Evolutionary conservation across 1,140 invertebrate genomes (phyloP), one percentile per base, ranked within the genome.

Genomic region (Lucilia cuprina): DNA sequence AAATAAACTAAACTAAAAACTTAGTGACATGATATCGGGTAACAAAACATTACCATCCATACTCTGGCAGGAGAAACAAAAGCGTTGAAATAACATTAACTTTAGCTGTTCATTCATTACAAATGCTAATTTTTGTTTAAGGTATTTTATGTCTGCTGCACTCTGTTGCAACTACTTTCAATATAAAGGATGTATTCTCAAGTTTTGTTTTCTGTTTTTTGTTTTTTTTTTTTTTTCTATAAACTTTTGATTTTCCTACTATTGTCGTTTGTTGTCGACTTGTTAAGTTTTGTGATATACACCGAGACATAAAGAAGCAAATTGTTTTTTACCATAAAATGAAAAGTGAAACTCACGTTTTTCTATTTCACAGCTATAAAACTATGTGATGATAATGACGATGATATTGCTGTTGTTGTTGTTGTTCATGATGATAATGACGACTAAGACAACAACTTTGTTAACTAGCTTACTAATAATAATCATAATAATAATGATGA

Each of bases 291-390:
- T 77, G 13, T 78, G 34, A 47, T 70, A 25, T 47, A 41, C 75
- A 78, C 34, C 14, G 19, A 7, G 47, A 80, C 41, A 49, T 49
- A 80, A 21, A 80, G 77, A 80, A 80, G 77, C 77, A 80, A 80
- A 80, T 80, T 80, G 77, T 80, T 80, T 80, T 80, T 80, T 80
- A 80, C 77, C 77, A 80, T 80, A 80, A 80, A 80, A 80, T 80
- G 77, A 80, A 80, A 80, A 80, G 77, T 80, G 77, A 80, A 80
- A 80, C 77, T 80, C 77, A 80, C 77, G 77, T 80, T 80, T 80
- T 80, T 80, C 77, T 80, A 80, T 80, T 80, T 80, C 77, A 80
- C 77, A 80, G 77, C 77, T 80, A 49, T 21, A 50, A 47, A 49
- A 49, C 77, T 80, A 80, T 49, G 77, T 10, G 19, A 25, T 25